Base-by-base conservation (phyloP, 2,113 vertebrate species). In the Furnarius figulus region DNA sequence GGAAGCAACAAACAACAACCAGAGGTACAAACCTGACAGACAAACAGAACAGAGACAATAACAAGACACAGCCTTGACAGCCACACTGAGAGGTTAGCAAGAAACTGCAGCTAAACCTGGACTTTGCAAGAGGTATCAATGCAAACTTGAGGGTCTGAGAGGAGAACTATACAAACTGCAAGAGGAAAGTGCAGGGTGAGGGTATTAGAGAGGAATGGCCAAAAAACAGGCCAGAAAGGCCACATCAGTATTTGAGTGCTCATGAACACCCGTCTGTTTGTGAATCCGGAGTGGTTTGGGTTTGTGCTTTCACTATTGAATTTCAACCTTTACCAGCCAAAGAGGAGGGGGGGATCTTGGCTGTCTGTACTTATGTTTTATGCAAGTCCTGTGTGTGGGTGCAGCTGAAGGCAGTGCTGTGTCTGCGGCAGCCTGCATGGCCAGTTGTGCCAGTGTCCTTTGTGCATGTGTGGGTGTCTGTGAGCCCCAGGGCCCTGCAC, bases 181-280 rank as follows among this genome's bases (percentile, higher is more conserved):
- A 10, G 40, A 84, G 8, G 14, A 52, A 63, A 0, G 2, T 23
- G 79, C 11, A 62, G 6, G 6, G 25, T 12, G 88, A 80, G 9
- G 16, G 46, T 7, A 71, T 2, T 27, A 21, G 1, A 2, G 14
- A 74, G 14, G 19, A 93, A 65, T 2, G 8, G 7, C 31, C 72
- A 74, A 33, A 56, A 59, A 63, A 68, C 5, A 23, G n/a, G 23
- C 8, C 24, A 55, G 18, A 21, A 68, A 20, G 39, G 28, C 50
- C 47, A 44, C 12, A 13, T 8, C 15, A 59, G 5, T 35, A 44
- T 66, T 2, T 87, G 31, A 85, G 28, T 40, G 78, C 50, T 37
- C 22, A 5, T 2, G 7, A 68, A 31, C 8, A 39, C 0, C 0
- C 12, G 46, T n/a, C 13, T 79, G 15, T 19, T 59, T 40, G 31